Base-by-base conservation (phyloP, 2,797 vertebrate species). In the Characodon lateralis region DNA sequence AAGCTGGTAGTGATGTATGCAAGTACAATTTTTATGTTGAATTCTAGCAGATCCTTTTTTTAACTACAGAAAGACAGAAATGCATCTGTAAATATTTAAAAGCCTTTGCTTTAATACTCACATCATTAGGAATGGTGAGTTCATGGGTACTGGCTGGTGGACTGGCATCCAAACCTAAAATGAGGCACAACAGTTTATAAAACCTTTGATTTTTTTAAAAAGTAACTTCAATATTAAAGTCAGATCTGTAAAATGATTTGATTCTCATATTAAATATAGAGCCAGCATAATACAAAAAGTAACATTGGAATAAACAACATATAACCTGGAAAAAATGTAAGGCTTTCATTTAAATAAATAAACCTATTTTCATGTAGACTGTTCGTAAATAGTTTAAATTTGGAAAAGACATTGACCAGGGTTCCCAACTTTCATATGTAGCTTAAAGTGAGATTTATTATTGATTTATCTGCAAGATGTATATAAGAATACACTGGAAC, bases 81-180 rank as follows among this genome's bases (percentile, higher is more conserved):
- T 58, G 13, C 18, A 26, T 56, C 1, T 56, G 24, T 35, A 35
- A 0, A 14, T 71, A 35, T 75, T 1, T 0, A 9, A 6, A 63
- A 28, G 14, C 12, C 7, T 68, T 13, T 56, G 16, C 14, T 35
- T 28, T 53, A 9, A 83, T 96, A 98, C 98, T 99, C 96, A 99
- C 98, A 96, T 99, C 98, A 95, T 99, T 99, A 95, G 98, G 98
- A 96, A 99, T 99, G 96, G 97, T 97, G 96, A 99, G 98, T 96
- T 99, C 98, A 87, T 99, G 98, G 95, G 98, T 99, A 96, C 98
- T 99, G 96, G 98, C 97, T 91, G 97, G 97, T 92, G 98, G 95
- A 95, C 95, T 98, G 96, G 97, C 95, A 93, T 99, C 98, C 98
- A 99, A 90, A 98, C 98, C 98, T 99, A 93, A 85, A 79, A 91